phyloP scores from a whole-genome alignment of 2,888 invertebrate species.

The Drosophila histrio region DNA sequence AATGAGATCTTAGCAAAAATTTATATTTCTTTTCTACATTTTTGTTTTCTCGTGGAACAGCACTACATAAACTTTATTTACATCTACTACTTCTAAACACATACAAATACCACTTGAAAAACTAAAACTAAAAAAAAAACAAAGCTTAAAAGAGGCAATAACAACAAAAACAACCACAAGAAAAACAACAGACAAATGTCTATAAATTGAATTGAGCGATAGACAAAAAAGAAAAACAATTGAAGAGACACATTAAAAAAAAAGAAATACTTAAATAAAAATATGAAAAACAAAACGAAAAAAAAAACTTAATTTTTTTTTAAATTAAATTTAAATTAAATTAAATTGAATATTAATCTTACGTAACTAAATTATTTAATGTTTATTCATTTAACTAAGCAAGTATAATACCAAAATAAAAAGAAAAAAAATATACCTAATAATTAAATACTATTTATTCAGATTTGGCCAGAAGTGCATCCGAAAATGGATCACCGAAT shows the following conservation, averaged over 20 bases:
- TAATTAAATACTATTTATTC: slow-evolving; percentile 43
- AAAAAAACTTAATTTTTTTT: slow-evolving; percentile 47
- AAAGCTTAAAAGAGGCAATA: slow-evolving; percentile 73
- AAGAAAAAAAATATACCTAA: slow-evolving; percentile 30
- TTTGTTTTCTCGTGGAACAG: slow-evolving; percentile 37
- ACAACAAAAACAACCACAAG: slow-evolving; percentile 17
- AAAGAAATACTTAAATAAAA: slow-evolving; percentile 23
- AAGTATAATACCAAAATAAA: slow-evolving; percentile 22
- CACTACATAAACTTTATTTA: slow-evolving; percentile 60
- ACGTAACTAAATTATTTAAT: slow-evolving; percentile 72
- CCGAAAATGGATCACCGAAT: not conserved
- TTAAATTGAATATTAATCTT: slow-evolving; percentile 69
- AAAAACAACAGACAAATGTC: slow-evolving; percentile 57
- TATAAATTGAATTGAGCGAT: slow-evolving; percentile 58
- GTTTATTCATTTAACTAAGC: slow-evolving; percentile 66
- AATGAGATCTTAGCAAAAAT: slow-evolving; percentile 73
- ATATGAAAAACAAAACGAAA: slow-evolving; percentile 22
- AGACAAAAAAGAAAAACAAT: slow-evolving; percentile 13
- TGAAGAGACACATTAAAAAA: slow-evolving; percentile 6
- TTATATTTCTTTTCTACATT: slow-evolving; percentile 45
- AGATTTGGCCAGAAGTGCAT: slow-evolving; percentile 14
- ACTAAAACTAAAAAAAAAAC: slow-evolving; percentile 54
- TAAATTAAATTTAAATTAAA: slow-evolving; percentile 53
- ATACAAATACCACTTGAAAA: slow-evolving; percentile 27
- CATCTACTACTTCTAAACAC: slow-evolving; percentile 32